Evolutionary conservation across 2,888 invertebrate species (phyloP), one percentile per base, ranked within the genome.

Genomic region (Epicampocera succincta): DNA sequence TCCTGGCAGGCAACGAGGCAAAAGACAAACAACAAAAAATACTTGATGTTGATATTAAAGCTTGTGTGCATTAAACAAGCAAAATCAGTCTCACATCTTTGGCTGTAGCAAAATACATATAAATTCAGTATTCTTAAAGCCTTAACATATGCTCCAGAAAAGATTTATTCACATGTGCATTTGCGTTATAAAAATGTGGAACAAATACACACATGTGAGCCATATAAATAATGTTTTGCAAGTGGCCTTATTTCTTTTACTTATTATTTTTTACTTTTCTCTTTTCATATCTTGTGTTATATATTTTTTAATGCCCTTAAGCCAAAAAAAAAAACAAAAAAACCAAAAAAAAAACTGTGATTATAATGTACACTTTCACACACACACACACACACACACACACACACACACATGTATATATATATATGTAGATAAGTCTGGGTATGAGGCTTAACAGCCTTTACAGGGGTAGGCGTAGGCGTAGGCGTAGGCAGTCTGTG

Each of bases 171-270:
- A 19, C 0, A 38, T 33, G 21, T 17, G 42, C 12, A 56, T 58
- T 38, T 40, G 66, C 46, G 61, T 38, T 61, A 46, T 61, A 61
- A 78, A 54, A 56, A 69, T 56, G 29, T 68, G 63, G 73, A 73
- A 56, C 61, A 65, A 56, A 69, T 33, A 69, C 56, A 69, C 56
- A 69, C 56, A 56, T 44, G 21, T 56, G 42, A 54, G 56, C 44
- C 44, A n/a, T 52, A 44, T 52, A 61, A 68, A 78, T 72, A 40
- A 58, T 78, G 72, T 68, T 78, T 33, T 66, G 61, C 79, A 79
- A 79, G 79, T 79, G 79, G 79, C 73, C 79, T 79, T 68, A 73
- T 79, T 79, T 77, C 33, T 63, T 73, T 40, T 72, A 33, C 33
- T 33, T 33, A 33, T 33, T 33, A 8, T 9, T 33, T 6, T 9